These are phyloP conservation scores for Tachuris rubrigastra DNA, from an alignment of 2,113 vertebrate species.

Conservation along the genomic window DNA sequence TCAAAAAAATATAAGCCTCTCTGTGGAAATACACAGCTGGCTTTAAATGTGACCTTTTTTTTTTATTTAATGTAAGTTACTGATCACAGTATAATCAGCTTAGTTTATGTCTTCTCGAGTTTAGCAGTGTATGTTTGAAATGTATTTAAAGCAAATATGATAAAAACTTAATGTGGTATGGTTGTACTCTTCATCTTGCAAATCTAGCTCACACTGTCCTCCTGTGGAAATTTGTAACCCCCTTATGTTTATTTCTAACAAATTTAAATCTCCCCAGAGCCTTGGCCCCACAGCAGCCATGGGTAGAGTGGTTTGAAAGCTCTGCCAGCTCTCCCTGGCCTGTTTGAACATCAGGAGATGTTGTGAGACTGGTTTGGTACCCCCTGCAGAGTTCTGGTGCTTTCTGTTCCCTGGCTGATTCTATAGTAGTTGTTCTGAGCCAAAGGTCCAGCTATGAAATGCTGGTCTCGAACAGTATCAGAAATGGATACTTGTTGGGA, in stretches of 20 bases:
- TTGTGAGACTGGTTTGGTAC: neutral
- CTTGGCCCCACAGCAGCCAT: neutral
- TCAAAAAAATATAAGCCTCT: neutral
- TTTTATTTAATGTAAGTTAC: neutral
- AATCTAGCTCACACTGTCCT: neutral
- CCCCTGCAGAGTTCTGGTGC: neutral
- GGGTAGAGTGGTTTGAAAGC: neutral
- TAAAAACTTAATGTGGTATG: neutral
- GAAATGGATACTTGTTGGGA: neutral
- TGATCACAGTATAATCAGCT: neutral
- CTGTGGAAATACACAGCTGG: neutral
- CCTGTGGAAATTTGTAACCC: neutral
- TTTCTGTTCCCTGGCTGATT: neutral
- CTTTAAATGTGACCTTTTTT: neutral
- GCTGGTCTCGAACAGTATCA: neutral
- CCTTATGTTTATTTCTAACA: neutral
- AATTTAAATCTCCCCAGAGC: neutral
- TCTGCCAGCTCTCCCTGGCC: neutral
- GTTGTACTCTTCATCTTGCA: neutral
- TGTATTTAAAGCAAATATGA: neutral
- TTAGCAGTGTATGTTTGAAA: neutral
- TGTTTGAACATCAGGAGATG: neutral
- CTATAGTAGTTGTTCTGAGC: neutral
- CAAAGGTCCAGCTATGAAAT: neutral
- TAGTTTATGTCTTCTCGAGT: neutral